phyloP scores from a whole-genome alignment of 2,797 vertebrate genomes.

The Enteromius afrohamiltoni region DNA sequence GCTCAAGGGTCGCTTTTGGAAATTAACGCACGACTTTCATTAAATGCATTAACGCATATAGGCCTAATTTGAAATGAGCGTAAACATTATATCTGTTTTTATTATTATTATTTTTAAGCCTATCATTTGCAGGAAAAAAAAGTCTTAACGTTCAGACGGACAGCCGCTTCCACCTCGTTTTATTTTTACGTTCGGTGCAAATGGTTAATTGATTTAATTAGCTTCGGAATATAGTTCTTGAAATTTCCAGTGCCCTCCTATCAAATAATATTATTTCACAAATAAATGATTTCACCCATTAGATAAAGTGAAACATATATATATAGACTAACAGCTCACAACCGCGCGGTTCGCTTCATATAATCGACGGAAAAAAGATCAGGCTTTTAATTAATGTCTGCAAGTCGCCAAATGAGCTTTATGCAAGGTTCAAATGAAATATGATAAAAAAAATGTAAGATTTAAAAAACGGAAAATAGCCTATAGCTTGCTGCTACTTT shows the following conservation, averaged over 20 bases:
- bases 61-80: not conserved
- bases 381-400: slow-evolving; percentile 56
- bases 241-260: not conserved
- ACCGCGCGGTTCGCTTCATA: slow-evolving; percentile 58
- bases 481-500: not conserved
- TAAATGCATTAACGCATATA: not conserved
- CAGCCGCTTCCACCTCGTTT: not conserved
- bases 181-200: not conserved
- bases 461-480: not conserved
- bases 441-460: not conserved
- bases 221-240: not conserved
- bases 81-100: not conserved
- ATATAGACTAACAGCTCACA: not conserved
- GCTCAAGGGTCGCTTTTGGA: not conserved
- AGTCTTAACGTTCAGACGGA: not conserved
- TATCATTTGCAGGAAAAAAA: not conserved
- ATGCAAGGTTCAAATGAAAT: not conserved
- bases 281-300: not conserved
- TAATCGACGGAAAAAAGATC: slow-evolving; percentile 56
- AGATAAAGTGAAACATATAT: not conserved
- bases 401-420: not conserved
- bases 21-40: not conserved
- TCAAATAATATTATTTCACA: not conserved
- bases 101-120: not conserved
- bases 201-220: not conserved